Conservation (phyloP, 2,113 vertebrate species). For the Chitala chitala region DNA sequence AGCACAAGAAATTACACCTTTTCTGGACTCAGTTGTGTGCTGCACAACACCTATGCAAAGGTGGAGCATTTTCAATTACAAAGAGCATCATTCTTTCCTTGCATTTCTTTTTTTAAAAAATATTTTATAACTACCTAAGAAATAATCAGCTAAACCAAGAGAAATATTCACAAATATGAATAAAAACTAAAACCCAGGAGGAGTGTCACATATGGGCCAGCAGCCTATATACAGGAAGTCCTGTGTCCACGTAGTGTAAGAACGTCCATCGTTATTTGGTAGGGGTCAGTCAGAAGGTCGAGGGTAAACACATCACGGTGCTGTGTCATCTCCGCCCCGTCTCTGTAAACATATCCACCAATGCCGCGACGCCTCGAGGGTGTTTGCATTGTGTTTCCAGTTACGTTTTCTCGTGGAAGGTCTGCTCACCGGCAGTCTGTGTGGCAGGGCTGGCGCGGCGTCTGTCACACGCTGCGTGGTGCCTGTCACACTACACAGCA, state of each 20-base stretch:
- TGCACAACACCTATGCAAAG: neutral
- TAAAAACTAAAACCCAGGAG: conserved; percentile 23
- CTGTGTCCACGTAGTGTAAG: neutral
- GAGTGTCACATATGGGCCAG: conserved; percentile 22
- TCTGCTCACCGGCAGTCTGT: too few relatives aligned
- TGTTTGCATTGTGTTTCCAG: conserved; percentile 77
- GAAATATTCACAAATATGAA: conserved; percentile 16
- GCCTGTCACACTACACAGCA: conserved; percentile 50
- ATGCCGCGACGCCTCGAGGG: conserved; percentile 66
- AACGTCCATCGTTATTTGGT: neutral
- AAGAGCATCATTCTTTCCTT: neutral
- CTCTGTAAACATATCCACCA: conserved; percentile 81
- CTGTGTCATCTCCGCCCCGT: conserved; percentile 35
- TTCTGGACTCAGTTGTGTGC: neutral
- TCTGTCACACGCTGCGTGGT: conserved; percentile 88
- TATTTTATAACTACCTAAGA: neutral
- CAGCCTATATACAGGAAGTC: conserved; percentile 36
- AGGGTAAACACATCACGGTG: conserved; percentile 36
- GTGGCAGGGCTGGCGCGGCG: too few relatives aligned
- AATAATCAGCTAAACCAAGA: conserved; percentile 6
- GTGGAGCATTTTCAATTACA: neutral
- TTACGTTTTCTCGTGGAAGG: conserved; percentile 73
- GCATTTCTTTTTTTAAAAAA: neutral
- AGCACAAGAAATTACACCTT: conserved; percentile 1
- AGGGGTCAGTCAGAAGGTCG: conserved; percentile 32